Conservation (phyloP, 2,888 invertebrate species). For the Sarcophaga carnaria region DNA sequence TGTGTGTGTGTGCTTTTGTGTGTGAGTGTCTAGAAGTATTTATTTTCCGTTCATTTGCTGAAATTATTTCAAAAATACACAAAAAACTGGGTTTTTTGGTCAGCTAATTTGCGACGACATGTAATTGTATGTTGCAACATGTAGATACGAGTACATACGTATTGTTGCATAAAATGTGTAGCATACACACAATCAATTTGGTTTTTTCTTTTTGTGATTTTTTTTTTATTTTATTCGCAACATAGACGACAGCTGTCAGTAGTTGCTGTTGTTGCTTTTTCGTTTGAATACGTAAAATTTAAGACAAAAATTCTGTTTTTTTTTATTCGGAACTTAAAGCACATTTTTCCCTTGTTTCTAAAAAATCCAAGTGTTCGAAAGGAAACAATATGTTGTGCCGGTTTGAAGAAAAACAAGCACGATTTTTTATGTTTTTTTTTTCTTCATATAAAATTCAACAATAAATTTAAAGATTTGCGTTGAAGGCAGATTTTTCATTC, state of each 20-base stretch:
- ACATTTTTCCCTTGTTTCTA: conserved; percentile 2
- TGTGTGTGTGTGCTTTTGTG: not conserved
- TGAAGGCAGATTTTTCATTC: conserved; percentile 17
- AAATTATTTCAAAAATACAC: conserved; percentile 6
- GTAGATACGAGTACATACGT: not conserved
- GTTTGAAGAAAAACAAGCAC: too few relatives aligned
- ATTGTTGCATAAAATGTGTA: conserved; percentile 1
- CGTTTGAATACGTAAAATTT: not conserved
- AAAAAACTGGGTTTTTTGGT: conserved; percentile 68
- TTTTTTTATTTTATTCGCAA: conserved; percentile 3
- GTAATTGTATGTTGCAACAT: not conserved
- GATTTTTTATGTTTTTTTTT: not conserved
- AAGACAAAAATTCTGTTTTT: conserved; percentile 20
- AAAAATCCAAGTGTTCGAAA: not conserved
- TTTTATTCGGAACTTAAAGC: conserved; percentile 25
- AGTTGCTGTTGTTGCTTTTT: not conserved
- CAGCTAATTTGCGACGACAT: conserved; percentile 52
- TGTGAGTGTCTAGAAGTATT: conserved; percentile 12
- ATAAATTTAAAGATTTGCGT: conserved; percentile 29
- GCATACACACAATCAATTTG: conserved; percentile 6
- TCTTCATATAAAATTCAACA: conserved; percentile 18
- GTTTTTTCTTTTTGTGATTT: too few relatives aligned
- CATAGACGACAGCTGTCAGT: conserved; percentile 53
- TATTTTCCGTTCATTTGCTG: conserved; percentile 11
- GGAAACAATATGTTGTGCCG: conserved; percentile 12